Base-by-base conservation (phyloP, 1,140 invertebrate genomes). In the Danaus melanippus region DNA sequence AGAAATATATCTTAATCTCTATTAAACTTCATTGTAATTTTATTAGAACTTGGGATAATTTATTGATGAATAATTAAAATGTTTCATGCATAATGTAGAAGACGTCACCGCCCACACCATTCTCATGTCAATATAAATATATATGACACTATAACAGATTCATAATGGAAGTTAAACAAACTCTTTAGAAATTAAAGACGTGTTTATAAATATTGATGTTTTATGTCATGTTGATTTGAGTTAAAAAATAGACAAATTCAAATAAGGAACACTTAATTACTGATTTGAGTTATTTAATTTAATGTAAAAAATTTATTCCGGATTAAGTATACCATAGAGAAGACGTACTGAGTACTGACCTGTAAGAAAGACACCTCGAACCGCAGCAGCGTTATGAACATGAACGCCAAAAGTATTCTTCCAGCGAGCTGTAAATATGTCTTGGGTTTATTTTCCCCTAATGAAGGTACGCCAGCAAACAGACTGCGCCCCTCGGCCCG, bases 371-470 rank as follows among this genome's bases (percentile, higher is more conserved):
- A 95, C 42, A 96, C 86, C 82, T 99, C 98, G 75, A 99, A 96
- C 69, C 97, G 91, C 50, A 99, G 92, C 11, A 99, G 87, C 1
- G 98, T 99, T 60, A 99, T 92, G 83, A 99, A 99, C 98, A 99
- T 99, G 85, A 99, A 98, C 9, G 98, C 98, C 12, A 99, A 88
- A 10, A 99, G 90, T 58, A 99, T 93, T 64, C 98, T 91, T 21
- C 98, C 98, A 58, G 96, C 95, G 2, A 99, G 88, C 88, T 99
- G 97, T 75, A 99, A 90, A 80, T 98, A 97, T 70, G 96, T 98
- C 88, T 99, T 99, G 11, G 97, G 97, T 75, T 97, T 98, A 87
- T 99, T 99, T 63, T 99, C 96, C 45, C 94, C 97, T 39, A 99
- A 86, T 6, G 94, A 94, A 43, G 98, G 98, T 47, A 99, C 95